These are phyloP conservation scores for Paradoxurus hermaphroditus DNA, from an alignment of 2,113 vertebrate species.

Conservation along the genomic window DNA sequence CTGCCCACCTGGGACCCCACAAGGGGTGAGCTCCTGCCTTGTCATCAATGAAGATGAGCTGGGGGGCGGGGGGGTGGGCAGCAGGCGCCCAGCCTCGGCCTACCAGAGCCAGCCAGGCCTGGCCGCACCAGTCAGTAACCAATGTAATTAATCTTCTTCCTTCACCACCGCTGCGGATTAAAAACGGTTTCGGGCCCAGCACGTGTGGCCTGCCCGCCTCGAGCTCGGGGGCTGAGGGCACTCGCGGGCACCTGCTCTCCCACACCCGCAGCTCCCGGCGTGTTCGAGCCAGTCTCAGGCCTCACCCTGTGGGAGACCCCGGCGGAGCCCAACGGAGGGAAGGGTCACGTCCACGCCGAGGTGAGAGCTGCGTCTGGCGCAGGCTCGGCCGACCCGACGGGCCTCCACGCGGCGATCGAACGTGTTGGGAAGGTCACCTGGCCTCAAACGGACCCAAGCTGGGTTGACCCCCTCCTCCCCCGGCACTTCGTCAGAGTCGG, in stretches of 20 bases:
- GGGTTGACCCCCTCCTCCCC: too few species aligned
- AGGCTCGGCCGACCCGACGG: neutral
- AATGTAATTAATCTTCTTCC: accelerated
- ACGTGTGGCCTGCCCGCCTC: neutral
- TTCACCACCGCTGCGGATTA: neutral
- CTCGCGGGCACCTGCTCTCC: neutral
- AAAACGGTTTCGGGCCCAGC: too few species aligned
- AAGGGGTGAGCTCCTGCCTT: neutral
- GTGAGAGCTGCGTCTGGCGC: neutral
- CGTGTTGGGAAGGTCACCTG: neutral
- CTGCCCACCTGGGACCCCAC: neutral
- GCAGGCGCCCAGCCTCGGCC: neutral
- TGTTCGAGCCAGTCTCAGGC: neutral
- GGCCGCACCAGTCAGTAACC: accelerated
- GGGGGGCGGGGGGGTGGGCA: accelerated
- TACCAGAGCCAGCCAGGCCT: neutral
- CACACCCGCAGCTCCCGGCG: accelerated
- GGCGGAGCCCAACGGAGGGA: accelerated
- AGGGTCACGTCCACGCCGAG: accelerated
- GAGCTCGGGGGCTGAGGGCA: neutral
- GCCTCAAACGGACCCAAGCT: accelerated
- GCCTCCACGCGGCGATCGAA: accelerated
- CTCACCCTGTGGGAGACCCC: neutral
- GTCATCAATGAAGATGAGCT: accelerated
- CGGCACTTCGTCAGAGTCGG: accelerated